Evolutionary conservation across 1,140 invertebrate genomes (phyloP).

Genomic region (Hylyphantes graminicola): DNA sequence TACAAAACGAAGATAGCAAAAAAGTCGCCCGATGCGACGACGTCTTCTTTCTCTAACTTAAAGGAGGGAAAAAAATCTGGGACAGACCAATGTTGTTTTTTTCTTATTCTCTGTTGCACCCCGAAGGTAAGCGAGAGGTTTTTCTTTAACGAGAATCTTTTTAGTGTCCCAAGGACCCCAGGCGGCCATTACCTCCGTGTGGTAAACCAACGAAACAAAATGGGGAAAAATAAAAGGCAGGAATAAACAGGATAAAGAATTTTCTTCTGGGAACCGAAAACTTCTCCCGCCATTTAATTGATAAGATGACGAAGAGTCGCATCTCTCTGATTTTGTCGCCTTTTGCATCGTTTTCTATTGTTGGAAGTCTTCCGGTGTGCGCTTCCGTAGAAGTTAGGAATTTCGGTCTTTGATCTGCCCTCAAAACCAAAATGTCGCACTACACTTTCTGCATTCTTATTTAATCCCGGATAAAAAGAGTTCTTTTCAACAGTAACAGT

Average conservation of each 20-base stretch:
- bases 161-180: conserved; percentile 20
- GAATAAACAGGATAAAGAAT: conserved; percentile 12
- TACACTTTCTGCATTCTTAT: neutral
- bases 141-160: conserved; percentile 50
- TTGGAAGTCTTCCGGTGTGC: conserved; percentile 6
- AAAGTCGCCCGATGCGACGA: conserved; percentile 11
- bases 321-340: conserved; percentile 16
- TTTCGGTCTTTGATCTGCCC: conserved; percentile 12
- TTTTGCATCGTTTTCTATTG: conserved; percentile 8
- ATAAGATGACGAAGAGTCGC: conserved; percentile 43
- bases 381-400: neutral
- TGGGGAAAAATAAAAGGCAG: neutral
- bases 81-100: conserved; percentile 13
- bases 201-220: conserved; percentile 51
- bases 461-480: conserved; percentile 15
- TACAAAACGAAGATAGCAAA: conserved; percentile 22
- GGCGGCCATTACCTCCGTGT: conserved; percentile 50
- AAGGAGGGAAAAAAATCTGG: conserved; percentile 39
- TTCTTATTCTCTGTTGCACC: conserved; percentile 6
- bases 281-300: conserved; percentile 56
- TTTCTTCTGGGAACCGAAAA: conserved; percentile 36
- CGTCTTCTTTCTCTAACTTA: conserved; percentile 20
- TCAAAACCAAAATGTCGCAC: neutral
- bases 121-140: conserved; percentile 29
- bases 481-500: too few species aligned